Evolutionary conservation across 2,888 invertebrate species (phyloP), one percentile per base, ranked within the genome.

Genomic region (Caenorhabditis macrosperma): DNA sequence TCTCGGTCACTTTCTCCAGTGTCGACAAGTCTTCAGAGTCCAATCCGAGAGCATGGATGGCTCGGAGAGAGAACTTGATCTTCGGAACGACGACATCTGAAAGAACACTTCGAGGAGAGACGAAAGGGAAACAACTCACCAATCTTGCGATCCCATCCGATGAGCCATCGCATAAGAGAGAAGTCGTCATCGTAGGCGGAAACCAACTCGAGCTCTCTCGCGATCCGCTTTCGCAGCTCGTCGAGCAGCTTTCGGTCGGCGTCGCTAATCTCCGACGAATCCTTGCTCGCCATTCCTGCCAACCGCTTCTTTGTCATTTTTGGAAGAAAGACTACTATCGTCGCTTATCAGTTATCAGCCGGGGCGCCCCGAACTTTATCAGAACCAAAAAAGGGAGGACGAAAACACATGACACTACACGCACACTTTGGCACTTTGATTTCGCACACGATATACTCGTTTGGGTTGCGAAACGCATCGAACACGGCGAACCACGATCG

Each of bases 101-200:
- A 83, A 76, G 20, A 44, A 20, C n/a, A 2, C 15, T 9, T 38
- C 15, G 12, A 12, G 38, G 3, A 44, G n/a, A 44, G 20, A 2
- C 20, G 3, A 17, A 3, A 5, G n/a, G n/a, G 7, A 15, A 3
- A 15, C 24, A 59, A 71, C 72, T 44, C 28, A 87, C 88, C 87
- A 30, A 88, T 61, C 46, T 88, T 82, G 6, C 87, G 59, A 76
- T 88, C 87, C 88, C 88, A 88, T 69, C 88, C 88, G 52, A 88
- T 80, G 7, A 88, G 74, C 88, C 88, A 88, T 66, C 88, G 79
- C 75, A 87, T 81, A 33, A 88, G 60, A 0, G 86, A 84, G 38
- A 84, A 81, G 57, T 87, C 85, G 52, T 86, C 86, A 57, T 81
- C 74, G 71, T 88, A 88, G 6, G 78, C 84, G 0, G 87, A 87